phyloP scores from a whole-genome alignment of 2,888 invertebrate genomes.

The Incurvaria masculella region DNA sequence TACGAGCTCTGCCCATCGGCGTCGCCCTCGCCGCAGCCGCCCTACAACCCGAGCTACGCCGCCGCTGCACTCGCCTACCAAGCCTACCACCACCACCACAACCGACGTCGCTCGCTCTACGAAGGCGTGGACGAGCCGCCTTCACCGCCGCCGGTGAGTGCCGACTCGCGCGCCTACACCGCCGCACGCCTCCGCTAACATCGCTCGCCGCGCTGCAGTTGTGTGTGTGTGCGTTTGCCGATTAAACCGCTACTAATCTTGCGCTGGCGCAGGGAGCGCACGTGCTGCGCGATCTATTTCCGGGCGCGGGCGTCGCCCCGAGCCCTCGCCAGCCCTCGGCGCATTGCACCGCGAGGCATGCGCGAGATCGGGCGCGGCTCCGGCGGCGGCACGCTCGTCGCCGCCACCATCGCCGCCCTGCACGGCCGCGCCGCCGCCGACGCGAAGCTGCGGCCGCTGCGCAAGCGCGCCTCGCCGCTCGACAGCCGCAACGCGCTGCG shows the following conservation, averaged over 20 bases:
- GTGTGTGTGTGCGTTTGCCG: too few species aligned
- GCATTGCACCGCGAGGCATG: conserved; percentile 53
- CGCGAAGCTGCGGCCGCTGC: conserved; percentile 27
- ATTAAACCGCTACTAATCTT: background rate
- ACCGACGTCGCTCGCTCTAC: conserved; percentile 38
- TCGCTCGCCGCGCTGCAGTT: background rate
- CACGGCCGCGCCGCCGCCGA: conserved; percentile 41
- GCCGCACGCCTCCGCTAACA: conserved; percentile 23
- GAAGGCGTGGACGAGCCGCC: conserved; percentile 43
- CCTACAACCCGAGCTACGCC: conserved; percentile 32
- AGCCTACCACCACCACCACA: conserved; percentile 5
- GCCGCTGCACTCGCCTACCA: too few species aligned
- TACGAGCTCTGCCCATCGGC: background rate
- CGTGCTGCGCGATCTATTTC: conserved; percentile 48
- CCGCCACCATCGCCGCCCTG: conserved; percentile 52
- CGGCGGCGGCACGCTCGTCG: conserved; percentile 55
- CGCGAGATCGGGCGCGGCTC: conserved; percentile 53
- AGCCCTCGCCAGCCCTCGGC: conserved; percentile 28
- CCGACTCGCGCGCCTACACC: conserved; percentile 27
- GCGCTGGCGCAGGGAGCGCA: conserved; percentile 20
- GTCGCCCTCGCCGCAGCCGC: conserved; percentile 27
- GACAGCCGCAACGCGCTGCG: conserved; percentile 23
- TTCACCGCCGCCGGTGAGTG: conserved; percentile 36
- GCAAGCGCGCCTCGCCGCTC: conserved; percentile 4
- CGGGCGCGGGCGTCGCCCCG: conserved; percentile 47